Evolutionary conservation across 2,797 vertebrate species (phyloP), one percentile per base, ranked within the genome.

Genomic region (Artibeus jamaicensis): DNA sequence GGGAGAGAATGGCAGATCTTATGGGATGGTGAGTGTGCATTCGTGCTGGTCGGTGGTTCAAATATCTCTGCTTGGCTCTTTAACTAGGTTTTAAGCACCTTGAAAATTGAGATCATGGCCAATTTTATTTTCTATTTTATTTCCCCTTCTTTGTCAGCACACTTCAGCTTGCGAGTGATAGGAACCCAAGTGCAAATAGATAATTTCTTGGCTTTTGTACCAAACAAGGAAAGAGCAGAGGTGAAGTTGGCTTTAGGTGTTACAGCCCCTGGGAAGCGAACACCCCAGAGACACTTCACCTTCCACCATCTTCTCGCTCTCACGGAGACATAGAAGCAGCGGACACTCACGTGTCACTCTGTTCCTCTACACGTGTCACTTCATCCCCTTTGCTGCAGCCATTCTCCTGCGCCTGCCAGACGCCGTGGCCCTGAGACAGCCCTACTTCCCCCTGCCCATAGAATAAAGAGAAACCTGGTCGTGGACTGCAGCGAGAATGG

Each of bases 91-190:
- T 92, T 79, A 76, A 91, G 34, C 9, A 50, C 55, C 71, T 83
- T 48, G 74, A 89, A 78, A 32, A 26, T 57, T 93, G 73, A 74
- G 81, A 50, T 79, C 37, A 62, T 62, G 79, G 7, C 44, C 32
- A 81, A 9, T 78, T 77, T 79, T 86, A 34, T 85, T 82, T 85
- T 77, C 74, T 81, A 4, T 73, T 86, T 88, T 74, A 42, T 89
- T 73, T 94, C 39, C 18, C 15, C 18, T n/a, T 78, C 37, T 86
- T 87, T 74, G 42, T 85, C 87, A 71, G 18, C 22, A 39, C 37
- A 21, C 70, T 68, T 57, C 6, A 9, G 22, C 85, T 85, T 29
- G 29, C 22, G 46, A 50, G 81, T 50, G 37, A 37, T 6, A 59
- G 46, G 14, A 96, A 84, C 37, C 8, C 76, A 77, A 77, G 12